Conservation (phyloP, 2,113 vertebrate genomes). For the Cacatua alba region DNA sequence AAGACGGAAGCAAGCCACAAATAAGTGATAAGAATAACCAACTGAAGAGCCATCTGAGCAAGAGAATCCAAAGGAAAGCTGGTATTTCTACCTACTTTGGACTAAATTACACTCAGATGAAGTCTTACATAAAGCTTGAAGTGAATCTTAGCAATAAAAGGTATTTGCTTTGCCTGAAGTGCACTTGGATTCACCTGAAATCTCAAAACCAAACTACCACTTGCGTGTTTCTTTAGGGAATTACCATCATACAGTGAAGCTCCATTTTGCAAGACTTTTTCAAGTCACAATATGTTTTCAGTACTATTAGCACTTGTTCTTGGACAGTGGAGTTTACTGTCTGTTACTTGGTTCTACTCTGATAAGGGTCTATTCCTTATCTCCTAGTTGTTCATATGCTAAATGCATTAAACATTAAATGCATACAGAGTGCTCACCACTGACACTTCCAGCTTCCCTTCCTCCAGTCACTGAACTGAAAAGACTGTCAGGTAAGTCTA, state of each 20-base stretch:
- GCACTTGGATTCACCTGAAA: background rate
- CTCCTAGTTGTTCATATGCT: background rate
- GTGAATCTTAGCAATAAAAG: background rate
- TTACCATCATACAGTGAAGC: background rate
- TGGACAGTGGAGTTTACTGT: background rate
- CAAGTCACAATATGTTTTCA: background rate
- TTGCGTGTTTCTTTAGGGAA: background rate
- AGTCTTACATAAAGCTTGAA: background rate
- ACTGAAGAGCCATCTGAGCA: background rate
- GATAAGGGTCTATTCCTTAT: background rate
- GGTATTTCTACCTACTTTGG: background rate
- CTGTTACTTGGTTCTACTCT: background rate
- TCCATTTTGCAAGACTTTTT: background rate
- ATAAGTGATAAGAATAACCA: background rate
- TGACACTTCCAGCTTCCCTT: background rate
- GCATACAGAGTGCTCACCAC: background rate
- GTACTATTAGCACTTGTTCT: background rate
- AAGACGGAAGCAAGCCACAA: background rate
- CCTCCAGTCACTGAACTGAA: background rate
- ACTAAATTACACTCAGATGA: background rate
- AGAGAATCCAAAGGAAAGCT: background rate
- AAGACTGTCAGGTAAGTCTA: background rate
- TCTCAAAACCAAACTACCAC: background rate
- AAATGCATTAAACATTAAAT: background rate
- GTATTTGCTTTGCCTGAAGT: background rate